These are phyloP conservation scores for Lepidostoma basale DNA, from an alignment of 1,140 invertebrate genomes.

Conservation along the genomic window DNA sequence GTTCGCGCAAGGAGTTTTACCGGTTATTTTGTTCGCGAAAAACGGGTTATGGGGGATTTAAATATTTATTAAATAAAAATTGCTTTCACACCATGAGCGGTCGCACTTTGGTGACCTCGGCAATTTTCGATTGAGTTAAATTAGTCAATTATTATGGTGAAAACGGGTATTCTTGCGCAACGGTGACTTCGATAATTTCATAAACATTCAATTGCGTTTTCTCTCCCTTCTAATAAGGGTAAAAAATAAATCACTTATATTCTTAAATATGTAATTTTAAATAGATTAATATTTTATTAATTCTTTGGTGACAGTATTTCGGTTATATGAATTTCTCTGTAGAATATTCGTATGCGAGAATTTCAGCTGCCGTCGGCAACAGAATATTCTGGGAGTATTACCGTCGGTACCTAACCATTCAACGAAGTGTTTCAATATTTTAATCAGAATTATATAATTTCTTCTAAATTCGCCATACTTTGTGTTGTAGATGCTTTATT, in stretches of 20 bases:
- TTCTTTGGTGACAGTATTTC: too few relatives aligned
- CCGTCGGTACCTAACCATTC: too few relatives aligned
- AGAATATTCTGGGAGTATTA: not conserved
- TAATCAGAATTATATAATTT: too few relatives aligned
- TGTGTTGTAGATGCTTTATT: too few relatives aligned
- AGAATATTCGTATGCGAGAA: too few relatives aligned
- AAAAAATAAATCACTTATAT: not conserved
- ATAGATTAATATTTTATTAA: too few relatives aligned
- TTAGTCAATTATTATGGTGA: constrained; percentile 42
- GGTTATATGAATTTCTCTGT: too few relatives aligned
- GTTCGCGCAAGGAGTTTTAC: constrained; percentile 18
- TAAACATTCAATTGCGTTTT: constrained; percentile 8
- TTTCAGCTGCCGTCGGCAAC: not conserved
- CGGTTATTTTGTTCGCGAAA: constrained; percentile 26
- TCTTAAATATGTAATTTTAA: too few relatives aligned
- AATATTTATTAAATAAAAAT: constrained; percentile 43
- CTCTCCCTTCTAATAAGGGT: too few relatives aligned
- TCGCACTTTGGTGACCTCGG: constrained; percentile 32
- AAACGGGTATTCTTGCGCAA: constrained; percentile 19
- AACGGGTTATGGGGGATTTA: constrained; percentile 32
- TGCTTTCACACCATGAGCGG: constrained; percentile 39
- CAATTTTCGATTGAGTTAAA: constrained; percentile 44
- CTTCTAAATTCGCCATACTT: too few relatives aligned
- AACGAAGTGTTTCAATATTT: too few relatives aligned
- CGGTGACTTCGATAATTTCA: constrained; percentile 1